Evolutionary conservation across 2,113 vertebrate genomes (phyloP), one percentile per base, ranked within the genome.

Genomic region (Laterallus jamaicensis): DNA sequence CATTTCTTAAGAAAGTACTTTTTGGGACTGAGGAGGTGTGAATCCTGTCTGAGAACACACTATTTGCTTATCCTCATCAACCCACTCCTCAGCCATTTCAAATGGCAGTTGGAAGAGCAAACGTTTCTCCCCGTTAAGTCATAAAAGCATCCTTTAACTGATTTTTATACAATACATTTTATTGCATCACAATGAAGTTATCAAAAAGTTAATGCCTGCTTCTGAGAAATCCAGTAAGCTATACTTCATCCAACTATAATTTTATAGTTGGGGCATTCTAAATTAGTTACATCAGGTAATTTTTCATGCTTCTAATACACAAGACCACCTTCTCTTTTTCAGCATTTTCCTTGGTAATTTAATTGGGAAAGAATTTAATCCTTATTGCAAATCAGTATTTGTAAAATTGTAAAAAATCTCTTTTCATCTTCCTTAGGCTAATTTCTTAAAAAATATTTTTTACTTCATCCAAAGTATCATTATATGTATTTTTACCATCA

Each of bases 21-120:
- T 18, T 18, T 15, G 37, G 60, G 62, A 78, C 0, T 88, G 69
- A 83, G 80, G 82, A 92, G 80, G 92, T 95, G 93, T 84, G 90
- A 95, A 96, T 93, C 89, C 52, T 73, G 90, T 89, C 93, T 96
- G 93, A 88, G 88, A 96, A 96, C 62, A 83, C 66, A 76, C 71
- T 83, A 31, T 70, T 82, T 96, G 93, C 93, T 92, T 94, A 84
- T 88, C 76, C 69, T 92, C 82, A 88, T 81, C 95, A 79, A 92
- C 93, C 88, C 58, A 90, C 90, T 94, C 56, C 56, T 68, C 21
- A 81, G 49, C 44, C 81, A 84, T 71, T 95, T 92, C 76, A 92
- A 92, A 88, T 6, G 17, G 75, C 76, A 88, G 15, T 24, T 56
- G 18, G 26, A 42, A 64, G 32, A 95, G 77, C 39, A 85, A 95